Percentiles rank a stretch among this genome's conserved stretches.
phyloP scores from a whole-genome alignment of 2,113 vertebrate species.

The Lipotes vexillifer region DNA sequence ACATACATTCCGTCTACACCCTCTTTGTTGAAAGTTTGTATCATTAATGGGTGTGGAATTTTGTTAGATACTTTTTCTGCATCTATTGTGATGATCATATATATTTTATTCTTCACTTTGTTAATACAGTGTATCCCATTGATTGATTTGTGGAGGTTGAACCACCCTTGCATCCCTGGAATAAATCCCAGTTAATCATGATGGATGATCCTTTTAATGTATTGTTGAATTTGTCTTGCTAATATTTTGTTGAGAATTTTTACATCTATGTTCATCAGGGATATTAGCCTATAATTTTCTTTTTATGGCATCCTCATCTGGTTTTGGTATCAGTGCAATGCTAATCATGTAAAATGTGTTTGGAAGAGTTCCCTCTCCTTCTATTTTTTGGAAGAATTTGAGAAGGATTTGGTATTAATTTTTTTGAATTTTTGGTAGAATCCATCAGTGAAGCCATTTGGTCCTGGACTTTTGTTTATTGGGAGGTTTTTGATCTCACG shows the following conservation, averaged over 20 bases:
- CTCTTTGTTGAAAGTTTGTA: neutral
- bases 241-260: neutral
- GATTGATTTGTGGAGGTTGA: neutral
- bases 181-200: neutral
- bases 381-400: neutral
- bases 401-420: neutral
- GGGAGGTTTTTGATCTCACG: neutral
- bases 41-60: neutral
- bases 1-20: neutral
- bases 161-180: neutral
- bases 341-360: neutral
- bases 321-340: neutral
- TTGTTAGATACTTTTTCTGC: neutral
- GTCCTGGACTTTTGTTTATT: neutral
- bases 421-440: neutral
- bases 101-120: neutral
- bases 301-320: neutral
- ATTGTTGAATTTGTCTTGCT: neutral
- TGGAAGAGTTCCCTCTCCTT: neutral
- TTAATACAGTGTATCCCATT: neutral
- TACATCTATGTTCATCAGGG: neutral
- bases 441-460: neutral
- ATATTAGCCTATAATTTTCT: neutral
- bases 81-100: neutral
- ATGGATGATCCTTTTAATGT: no score